Conservation (phyloP, 2,113 vertebrate genomes). For the Odontesthes bonariensis region DNA sequence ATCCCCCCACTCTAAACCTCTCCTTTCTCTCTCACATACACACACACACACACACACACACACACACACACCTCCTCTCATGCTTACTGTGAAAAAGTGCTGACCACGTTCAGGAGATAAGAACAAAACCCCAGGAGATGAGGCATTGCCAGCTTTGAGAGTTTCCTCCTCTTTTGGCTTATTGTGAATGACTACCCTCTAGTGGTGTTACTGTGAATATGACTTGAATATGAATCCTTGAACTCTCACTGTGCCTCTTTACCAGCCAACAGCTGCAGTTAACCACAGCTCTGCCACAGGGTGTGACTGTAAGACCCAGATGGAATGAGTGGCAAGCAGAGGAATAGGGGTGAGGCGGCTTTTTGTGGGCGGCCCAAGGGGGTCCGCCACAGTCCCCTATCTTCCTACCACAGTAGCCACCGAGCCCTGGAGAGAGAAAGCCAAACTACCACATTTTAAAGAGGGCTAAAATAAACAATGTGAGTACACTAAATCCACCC, state of each 20-base stretch:
- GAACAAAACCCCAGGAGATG: slow-evolving; percentile 24
- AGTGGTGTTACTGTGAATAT: slow-evolving; percentile 36
- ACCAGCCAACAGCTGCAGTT: slow-evolving; percentile 68
- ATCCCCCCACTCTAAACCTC: background rate
- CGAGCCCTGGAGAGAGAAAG: slow-evolving; percentile 71
- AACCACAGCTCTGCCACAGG: slow-evolving; percentile 78
- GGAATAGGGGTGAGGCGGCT: slow-evolving; percentile 46
- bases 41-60: slow-evolving; percentile 23
- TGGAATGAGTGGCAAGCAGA: slow-evolving; percentile 62
- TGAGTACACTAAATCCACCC: slow-evolving; percentile 71
- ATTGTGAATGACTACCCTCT: slow-evolving; percentile 72
- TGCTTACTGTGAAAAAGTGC: slow-evolving; percentile 66
- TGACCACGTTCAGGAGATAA: slow-evolving; percentile 65
- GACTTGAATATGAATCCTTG: slow-evolving; percentile 31
- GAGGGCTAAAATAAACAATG: slow-evolving; percentile 79
- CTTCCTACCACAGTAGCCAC: slow-evolving; percentile 76
- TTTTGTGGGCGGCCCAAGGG: slow-evolving; percentile 73
- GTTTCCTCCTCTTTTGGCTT: slow-evolving; percentile 6
- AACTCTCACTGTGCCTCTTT: slow-evolving; percentile 63
- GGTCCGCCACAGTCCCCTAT: slow-evolving; percentile 75
- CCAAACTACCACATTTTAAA: slow-evolving; percentile 79
- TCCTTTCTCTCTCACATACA: background rate
- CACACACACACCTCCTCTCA: slow-evolving; percentile 21
- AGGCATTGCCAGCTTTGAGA: background rate
- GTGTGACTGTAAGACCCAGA: slow-evolving; percentile 67